phyloP scores from a whole-genome alignment of 2,113 vertebrate genomes.

The Peromyscus californicus region DNA sequence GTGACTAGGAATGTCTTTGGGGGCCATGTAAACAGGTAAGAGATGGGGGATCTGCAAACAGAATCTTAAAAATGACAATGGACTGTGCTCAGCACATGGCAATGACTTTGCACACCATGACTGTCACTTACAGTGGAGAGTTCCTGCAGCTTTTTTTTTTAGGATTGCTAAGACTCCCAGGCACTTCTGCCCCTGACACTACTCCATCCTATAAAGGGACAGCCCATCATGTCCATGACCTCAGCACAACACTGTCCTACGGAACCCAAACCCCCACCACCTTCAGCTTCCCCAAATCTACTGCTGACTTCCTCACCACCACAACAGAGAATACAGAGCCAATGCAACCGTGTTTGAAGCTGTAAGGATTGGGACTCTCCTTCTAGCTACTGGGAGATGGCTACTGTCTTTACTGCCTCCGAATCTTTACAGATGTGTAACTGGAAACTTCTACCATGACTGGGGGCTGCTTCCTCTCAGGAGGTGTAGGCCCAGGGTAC shows the following conservation, averaged over 20 bases:
- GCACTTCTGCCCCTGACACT: not conserved
- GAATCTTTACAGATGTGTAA: not conserved
- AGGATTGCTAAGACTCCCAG: not conserved
- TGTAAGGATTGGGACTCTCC: not conserved
- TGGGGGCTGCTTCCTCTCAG: not conserved
- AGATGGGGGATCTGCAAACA: too few relatives aligned
- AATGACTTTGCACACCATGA: not conserved
- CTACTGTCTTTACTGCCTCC: not conserved
- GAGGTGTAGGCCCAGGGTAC: not conserved
- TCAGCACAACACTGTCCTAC: not conserved
- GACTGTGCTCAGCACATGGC: not conserved
- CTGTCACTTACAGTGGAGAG: not conserved
- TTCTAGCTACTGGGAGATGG: not conserved
- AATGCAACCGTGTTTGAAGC: not conserved
- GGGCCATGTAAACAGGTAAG: not conserved
- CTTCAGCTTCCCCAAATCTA: not conserved
- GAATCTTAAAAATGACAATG: too few relatives aligned
- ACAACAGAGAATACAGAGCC: not conserved
- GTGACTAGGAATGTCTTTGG: too few relatives aligned
- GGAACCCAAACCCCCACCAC: not conserved
- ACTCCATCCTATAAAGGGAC: not conserved
- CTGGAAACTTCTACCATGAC: not conserved
- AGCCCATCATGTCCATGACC: not conserved
- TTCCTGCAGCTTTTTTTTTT: not conserved
- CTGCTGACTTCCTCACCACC: not conserved